These are phyloP conservation scores for Dicyrtomina minuta DNA, from an alignment of 2,888 invertebrate species.

Conservation along the genomic window DNA sequence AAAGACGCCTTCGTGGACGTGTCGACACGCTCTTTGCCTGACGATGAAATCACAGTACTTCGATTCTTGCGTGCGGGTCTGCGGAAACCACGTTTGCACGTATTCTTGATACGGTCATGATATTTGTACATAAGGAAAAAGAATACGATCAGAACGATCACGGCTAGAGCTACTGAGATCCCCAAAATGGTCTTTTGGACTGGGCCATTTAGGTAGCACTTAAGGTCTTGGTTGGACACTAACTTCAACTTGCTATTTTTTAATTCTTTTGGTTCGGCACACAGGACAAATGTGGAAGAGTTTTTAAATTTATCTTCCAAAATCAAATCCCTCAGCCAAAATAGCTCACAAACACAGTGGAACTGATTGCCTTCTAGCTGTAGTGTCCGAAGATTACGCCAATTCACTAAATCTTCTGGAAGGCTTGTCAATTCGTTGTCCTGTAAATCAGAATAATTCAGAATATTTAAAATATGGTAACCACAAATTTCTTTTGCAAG, in stretches of 20 bases:
- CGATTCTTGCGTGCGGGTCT: slow-evolving; percentile 46
- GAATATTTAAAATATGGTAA: too few species aligned
- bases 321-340: slow-evolving; percentile 73
- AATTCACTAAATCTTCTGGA: slow-evolving; percentile 76
- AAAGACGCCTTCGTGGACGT: slow-evolving; percentile 50
- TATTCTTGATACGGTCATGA: slow-evolving; percentile 76
- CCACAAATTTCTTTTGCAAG: too few species aligned
- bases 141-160: slow-evolving; percentile 70
- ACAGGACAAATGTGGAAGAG: slow-evolving; percentile 62
- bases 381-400: slow-evolving; percentile 72
- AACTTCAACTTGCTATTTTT: slow-evolving; percentile 65
- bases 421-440: slow-evolving; percentile 76
- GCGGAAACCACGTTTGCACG: slow-evolving; percentile 62
- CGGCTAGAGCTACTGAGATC: slow-evolving; percentile 71
- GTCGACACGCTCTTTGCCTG: slow-evolving; percentile 43
- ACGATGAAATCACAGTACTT: slow-evolving; percentile 46
- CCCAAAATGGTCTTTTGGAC: slow-evolving; percentile 78
- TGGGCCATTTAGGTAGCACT: slow-evolving; percentile 75
- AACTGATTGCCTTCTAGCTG: slow-evolving; percentile 82
- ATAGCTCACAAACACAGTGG: slow-evolving; percentile 74
- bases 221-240: slow-evolving; percentile 73
- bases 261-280: slow-evolving; percentile 71
- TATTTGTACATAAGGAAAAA: slow-evolving; percentile 76
- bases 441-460: slow-evolving; percentile 54
- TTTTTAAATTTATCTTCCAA: slow-evolving; percentile 42